These are phyloP conservation scores for Nibea albiflora DNA, from an alignment of 2,113 vertebrate species.

Conservation along the genomic window DNA sequence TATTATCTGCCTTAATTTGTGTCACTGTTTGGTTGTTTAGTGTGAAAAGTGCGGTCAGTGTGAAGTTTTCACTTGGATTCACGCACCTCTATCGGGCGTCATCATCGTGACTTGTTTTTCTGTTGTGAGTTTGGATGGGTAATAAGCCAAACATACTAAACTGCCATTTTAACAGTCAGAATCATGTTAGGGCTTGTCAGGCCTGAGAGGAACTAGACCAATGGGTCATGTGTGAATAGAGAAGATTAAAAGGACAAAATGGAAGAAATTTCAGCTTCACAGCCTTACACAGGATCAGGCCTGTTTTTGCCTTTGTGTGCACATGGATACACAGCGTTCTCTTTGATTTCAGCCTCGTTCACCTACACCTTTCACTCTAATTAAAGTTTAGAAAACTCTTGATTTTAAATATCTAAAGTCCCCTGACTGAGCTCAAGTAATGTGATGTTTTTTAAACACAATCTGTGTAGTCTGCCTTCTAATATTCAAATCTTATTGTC, in stretches of 20 bases:
- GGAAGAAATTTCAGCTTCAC: constrained; percentile 11
- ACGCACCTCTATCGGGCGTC: background rate
- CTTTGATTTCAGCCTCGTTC: constrained; percentile 5
- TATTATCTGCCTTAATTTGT: background rate
- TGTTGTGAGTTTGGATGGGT: background rate
- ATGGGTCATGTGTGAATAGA: background rate
- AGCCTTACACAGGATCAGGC: background rate
- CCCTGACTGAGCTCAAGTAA: no score
- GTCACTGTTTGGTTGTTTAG: background rate
- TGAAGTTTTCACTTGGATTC: background rate
- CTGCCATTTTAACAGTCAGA: constrained; percentile 35
- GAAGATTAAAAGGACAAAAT: constrained; percentile 4
- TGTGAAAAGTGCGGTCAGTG: background rate
- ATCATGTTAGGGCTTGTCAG: constrained; percentile 50
- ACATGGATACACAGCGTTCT: background rate
- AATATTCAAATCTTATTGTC: background rate
- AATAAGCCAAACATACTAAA: constrained; percentile 38
- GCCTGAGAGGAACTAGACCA: background rate
- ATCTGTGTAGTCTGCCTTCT: no score
- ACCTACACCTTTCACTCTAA: constrained; percentile 3
- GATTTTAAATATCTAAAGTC: background rate
- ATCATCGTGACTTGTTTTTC: constrained; percentile 38
- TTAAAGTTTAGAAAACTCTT: background rate
- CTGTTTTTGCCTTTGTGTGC: constrained; percentile 8
- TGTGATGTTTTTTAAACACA: background rate